These are phyloP conservation scores for Polydrusus cervinus DNA, from an alignment of 2,888 invertebrate genomes.

Conservation along the genomic window DNA sequence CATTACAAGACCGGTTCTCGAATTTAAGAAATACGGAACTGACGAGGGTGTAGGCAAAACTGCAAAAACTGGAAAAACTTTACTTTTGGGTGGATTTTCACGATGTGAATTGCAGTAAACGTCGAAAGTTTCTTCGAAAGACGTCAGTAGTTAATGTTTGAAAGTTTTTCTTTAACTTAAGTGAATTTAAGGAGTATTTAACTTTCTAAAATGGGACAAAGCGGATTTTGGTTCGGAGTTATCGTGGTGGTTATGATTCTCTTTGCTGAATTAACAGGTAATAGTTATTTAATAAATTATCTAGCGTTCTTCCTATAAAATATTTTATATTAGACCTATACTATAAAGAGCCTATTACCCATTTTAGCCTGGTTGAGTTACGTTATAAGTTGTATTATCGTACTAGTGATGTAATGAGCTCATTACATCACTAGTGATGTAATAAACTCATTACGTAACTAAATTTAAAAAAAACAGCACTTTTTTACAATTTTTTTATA, in stretches of 20 bases:
- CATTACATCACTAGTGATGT: too few species aligned
- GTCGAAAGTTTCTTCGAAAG: constrained; percentile 29
- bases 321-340: too few species aligned
- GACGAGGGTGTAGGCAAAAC: background rate
- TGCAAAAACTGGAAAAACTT: constrained; percentile 25
- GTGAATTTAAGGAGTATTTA: constrained; percentile 47
- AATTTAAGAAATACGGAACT: constrained; percentile 35
- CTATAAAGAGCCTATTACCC: too few species aligned
- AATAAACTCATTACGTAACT: too few species aligned
- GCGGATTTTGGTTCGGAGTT: constrained; percentile 29
- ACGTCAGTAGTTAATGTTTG: constrained; percentile 46
- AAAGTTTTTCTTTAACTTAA: constrained; percentile 45
- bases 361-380: too few species aligned
- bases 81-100: constrained; percentile 34
- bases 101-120: constrained; percentile 46
- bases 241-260: constrained; percentile 32
- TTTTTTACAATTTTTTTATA: too few species aligned
- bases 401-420: too few species aligned
- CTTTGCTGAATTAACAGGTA: constrained; percentile 46
- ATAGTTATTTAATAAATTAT: background rate
- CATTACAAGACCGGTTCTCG: constrained; percentile 39
- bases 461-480: too few species aligned
- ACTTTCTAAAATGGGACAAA: constrained; percentile 45
- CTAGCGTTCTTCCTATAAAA: too few species aligned
- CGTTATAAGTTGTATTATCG: too few species aligned